Percentiles rank a stretch among this genome's conserved stretches.
These are phyloP conservation scores for Propithecus deckenii DNA, from an alignment of 2,797 vertebrate genomes.

Conservation along the genomic window DNA sequence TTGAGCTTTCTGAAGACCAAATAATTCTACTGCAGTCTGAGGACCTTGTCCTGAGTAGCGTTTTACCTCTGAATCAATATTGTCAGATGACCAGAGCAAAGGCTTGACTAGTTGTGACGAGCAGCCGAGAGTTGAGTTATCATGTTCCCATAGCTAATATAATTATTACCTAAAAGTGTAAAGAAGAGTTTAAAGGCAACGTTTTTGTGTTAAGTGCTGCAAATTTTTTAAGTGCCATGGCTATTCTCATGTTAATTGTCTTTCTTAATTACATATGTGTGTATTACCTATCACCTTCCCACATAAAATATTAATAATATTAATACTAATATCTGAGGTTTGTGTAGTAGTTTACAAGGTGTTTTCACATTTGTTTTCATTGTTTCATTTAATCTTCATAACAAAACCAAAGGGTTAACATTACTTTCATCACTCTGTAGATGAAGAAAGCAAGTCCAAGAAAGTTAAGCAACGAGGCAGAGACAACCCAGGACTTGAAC, in stretches of 20 bases:
- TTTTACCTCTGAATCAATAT: neutral
- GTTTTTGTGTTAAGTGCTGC: neutral
- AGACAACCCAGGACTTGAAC: neutral
- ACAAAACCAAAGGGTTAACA: neutral
- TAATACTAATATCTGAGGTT: neutral
- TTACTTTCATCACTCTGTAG: neutral
- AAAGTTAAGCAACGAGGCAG: neutral
- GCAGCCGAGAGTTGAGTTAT: neutral
- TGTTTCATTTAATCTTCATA: constrained; percentile 5
- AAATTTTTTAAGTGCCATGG: neutral
- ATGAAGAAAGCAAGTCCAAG: neutral
- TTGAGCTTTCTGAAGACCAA: neutral
- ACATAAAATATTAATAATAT: neutral
- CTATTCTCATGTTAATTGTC: neutral
- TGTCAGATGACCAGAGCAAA: neutral
- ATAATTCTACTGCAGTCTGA: neutral
- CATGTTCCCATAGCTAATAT: neutral
- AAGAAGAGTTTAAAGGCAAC: neutral
- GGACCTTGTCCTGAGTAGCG: neutral
- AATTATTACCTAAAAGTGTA: neutral
- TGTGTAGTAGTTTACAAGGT: neutral
- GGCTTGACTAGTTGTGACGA: neutral
- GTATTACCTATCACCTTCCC: neutral
- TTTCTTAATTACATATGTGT: neutral
- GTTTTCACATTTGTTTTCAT: neutral